Conservation (phyloP, 2,797 vertebrate genomes). For the Tragopan temminckii region DNA sequence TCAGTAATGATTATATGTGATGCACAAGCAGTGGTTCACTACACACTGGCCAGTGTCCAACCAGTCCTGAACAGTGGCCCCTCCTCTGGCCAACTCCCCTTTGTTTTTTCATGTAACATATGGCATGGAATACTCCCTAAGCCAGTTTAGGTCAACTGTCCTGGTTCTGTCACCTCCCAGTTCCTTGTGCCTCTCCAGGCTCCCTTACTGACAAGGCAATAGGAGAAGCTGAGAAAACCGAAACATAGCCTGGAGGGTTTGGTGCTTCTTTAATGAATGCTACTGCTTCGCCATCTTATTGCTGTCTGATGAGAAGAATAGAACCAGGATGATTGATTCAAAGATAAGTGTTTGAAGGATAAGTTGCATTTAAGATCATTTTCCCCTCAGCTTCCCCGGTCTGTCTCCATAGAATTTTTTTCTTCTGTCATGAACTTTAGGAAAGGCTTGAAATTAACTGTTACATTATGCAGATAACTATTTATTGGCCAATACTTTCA, state of each 20-base stretch:
- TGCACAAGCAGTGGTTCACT: too few relatives aligned
- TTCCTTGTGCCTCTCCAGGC: too few relatives aligned
- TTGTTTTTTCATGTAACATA: too few relatives aligned
- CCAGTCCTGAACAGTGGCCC: too few relatives aligned
- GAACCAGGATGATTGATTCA: slow-evolving; percentile 42
- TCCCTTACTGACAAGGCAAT: too few relatives aligned
- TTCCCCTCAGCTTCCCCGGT: background rate
- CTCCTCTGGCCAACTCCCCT: too few relatives aligned
- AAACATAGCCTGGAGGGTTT: background rate
- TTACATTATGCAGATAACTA: background rate
- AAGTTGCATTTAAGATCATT: slow-evolving; percentile 25
- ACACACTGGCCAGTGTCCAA: too few relatives aligned
- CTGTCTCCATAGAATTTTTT: background rate
- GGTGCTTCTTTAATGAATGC: slow-evolving; percentile 31
- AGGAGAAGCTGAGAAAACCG: too few relatives aligned
- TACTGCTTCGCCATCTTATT: slow-evolving; percentile 13
- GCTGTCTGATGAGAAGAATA: slow-evolving; percentile 46
- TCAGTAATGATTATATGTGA: too few relatives aligned
- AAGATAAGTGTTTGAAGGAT: slow-evolving; percentile 50
- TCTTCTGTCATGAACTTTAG: background rate
- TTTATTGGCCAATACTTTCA: background rate
- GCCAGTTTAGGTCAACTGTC: too few relatives aligned
- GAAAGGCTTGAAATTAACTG: background rate
- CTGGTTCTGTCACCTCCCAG: too few relatives aligned
- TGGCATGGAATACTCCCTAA: too few relatives aligned